Evolutionary conservation across 2,113 vertebrate species (phyloP), one percentile per base, ranked within the genome.

Genomic region (Ammodytes dubius): DNA sequence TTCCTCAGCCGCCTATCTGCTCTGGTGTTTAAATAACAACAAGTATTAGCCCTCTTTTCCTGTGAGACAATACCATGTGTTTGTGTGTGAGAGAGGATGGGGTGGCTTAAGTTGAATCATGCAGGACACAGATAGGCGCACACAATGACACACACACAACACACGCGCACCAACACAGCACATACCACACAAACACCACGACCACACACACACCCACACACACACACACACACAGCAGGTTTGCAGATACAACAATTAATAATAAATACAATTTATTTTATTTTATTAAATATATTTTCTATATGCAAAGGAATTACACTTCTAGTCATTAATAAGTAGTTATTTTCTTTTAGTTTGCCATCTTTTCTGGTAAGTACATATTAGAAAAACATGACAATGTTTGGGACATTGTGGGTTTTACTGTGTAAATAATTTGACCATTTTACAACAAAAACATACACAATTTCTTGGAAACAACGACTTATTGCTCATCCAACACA

Each of bases 11-110:
- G 74, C 87, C 82, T 91, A 91, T 92, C 90, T 85, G 80, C 78
- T 63, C 70, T 74, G 73, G 83, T 84, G 74, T 87, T 93, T 93
- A 93, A 93, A 93, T 92, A 93, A 92, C 83, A 90, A 89, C 50
- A 54, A 60, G 77, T 81, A 92, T 89, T 87, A 89, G 83, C 83
- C 52, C 74, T n/a, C 45, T 77, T 75, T 64, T 27, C 7, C 37
- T 37, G 12, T 61, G 56, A 67, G 17, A 70, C 52, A 54, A 59
- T 14, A 43, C 58, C 54, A 64, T 61, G 71, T 49, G 19, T 40
- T 47, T 43, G 57, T 60, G 49, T 58, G 43, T 71, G 56, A 12
- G 46, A 65, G 72, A 9, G 65, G 10, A 46, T 47, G 66, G 79
- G 45, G 46, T 56, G 56, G 83, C 63, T 86, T 74, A 81, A 71